phyloP scores from a whole-genome alignment of 2,797 vertebrate genomes.

The Fistularia tabacaria region DNA sequence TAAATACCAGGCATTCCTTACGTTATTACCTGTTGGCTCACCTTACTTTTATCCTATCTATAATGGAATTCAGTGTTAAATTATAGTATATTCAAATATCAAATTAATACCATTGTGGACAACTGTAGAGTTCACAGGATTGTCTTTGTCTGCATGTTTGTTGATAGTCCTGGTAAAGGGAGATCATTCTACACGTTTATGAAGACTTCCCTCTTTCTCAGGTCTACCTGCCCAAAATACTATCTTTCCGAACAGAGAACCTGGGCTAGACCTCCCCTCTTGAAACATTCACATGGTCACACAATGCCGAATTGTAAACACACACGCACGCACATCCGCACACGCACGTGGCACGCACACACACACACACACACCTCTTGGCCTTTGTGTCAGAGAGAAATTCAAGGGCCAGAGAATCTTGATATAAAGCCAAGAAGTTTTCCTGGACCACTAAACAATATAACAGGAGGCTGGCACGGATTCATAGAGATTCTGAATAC shows the following conservation, averaged over 20 bases:
- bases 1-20: not conserved
- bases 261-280: slow-evolving; percentile 5
- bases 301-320: not conserved
- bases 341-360: slow-evolving; percentile 9
- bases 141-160: too few species aligned
- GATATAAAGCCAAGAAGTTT: slow-evolving; percentile 37
- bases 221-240: too few species aligned
- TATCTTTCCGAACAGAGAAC: slow-evolving; percentile 4
- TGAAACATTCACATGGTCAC: slow-evolving; percentile 4
- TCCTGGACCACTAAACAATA: slow-evolving; percentile 55
- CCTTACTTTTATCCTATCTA: too few species aligned
- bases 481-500: slow-evolving; percentile 22
- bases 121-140: too few species aligned
- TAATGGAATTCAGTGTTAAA: too few species aligned
- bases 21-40: too few species aligned
- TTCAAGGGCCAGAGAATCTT: slow-evolving; percentile 43
- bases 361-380: slow-evolving; percentile 6
- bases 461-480: slow-evolving; percentile 43
- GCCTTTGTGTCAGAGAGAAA: slow-evolving; percentile 29
- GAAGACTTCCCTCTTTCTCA: too few species aligned
- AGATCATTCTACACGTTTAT: not conserved
- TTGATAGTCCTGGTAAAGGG: too few species aligned
- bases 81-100: too few species aligned
- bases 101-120: too few species aligned
- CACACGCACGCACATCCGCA: slow-evolving; percentile 2